Evolutionary conservation across 2,797 vertebrate species (phyloP).

Genomic region (Siniperca undulata): DNA sequence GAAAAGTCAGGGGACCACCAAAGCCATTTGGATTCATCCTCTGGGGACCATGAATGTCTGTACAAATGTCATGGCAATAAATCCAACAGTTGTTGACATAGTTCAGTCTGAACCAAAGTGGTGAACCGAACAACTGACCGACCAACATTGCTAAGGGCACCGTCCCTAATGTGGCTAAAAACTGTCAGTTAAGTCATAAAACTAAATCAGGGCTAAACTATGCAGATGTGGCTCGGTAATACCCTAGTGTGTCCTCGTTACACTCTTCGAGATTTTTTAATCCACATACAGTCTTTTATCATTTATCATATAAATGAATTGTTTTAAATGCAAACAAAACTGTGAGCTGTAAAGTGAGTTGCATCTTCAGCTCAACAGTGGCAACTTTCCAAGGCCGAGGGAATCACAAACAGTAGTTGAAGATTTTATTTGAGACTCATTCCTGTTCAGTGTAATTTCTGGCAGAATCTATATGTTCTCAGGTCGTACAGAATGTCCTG

Average conservation of each 20-base stretch:
- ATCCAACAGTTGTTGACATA: background rate
- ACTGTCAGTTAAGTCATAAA: background rate
- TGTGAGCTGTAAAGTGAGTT: background rate
- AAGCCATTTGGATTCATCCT: no score
- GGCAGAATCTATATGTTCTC: conserved; percentile 47
- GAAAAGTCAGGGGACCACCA: background rate
- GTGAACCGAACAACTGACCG: background rate
- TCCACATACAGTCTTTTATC: background rate
- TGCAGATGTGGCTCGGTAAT: background rate
- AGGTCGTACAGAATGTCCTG: conserved; percentile 73
- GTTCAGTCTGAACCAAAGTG: background rate
- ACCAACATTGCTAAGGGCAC: background rate
- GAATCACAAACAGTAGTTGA: background rate
- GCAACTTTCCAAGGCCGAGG: background rate
- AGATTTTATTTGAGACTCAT: conserved; percentile 17
- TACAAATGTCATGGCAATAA: background rate
- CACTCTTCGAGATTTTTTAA: background rate
- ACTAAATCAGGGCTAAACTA: background rate
- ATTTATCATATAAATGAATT: background rate
- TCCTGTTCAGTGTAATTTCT: conserved; percentile 31
- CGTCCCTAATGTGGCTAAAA: background rate
- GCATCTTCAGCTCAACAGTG: background rate
- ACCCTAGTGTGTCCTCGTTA: background rate
- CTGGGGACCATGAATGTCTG: background rate
- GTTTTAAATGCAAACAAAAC: background rate